A percentile compares a stretch with the other conserved stretches of the same genome.
phyloP scores from a whole-genome alignment of 2,113 vertebrate genomes.

The Plotosus lineatus region DNA sequence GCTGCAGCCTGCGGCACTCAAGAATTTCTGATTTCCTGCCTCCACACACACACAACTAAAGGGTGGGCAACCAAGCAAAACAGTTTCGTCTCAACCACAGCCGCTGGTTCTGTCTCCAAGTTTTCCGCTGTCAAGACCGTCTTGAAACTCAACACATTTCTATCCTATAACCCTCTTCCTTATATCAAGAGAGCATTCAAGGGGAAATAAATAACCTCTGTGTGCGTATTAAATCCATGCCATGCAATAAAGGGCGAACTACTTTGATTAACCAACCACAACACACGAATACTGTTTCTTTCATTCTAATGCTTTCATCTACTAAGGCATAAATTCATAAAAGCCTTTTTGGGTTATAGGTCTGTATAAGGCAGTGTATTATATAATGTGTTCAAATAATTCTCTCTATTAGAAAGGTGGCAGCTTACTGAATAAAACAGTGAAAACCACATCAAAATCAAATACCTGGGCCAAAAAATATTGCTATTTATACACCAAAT shows the following conservation, averaged over 20 bases:
- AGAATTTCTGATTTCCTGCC: conserved; percentile 46
- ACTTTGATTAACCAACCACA: not conserved
- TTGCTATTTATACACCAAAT: no score
- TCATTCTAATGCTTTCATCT: not conserved
- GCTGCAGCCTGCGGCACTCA: conserved; percentile 33
- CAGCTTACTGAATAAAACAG: no score
- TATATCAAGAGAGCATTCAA: not conserved
- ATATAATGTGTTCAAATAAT: no score
- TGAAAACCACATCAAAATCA: no score
- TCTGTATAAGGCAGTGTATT: no score
- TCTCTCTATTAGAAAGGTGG: no score
- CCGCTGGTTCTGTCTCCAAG: not conserved
- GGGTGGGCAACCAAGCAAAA: conserved; percentile 28
- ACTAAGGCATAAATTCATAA: no score
- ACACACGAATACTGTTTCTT: not conserved
- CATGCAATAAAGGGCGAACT: not conserved
- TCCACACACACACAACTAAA: not conserved
- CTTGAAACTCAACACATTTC: not conserved
- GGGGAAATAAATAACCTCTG: not conserved
- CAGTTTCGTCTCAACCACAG: conserved; percentile 10
- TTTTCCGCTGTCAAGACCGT: not conserved
- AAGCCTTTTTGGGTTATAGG: no score
- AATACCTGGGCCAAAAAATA: no score
- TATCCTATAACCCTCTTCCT: not conserved
- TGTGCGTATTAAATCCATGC: not conserved